Conservation (phyloP, 2,113 vertebrate species). For the Phaethon lepturus region DNA sequence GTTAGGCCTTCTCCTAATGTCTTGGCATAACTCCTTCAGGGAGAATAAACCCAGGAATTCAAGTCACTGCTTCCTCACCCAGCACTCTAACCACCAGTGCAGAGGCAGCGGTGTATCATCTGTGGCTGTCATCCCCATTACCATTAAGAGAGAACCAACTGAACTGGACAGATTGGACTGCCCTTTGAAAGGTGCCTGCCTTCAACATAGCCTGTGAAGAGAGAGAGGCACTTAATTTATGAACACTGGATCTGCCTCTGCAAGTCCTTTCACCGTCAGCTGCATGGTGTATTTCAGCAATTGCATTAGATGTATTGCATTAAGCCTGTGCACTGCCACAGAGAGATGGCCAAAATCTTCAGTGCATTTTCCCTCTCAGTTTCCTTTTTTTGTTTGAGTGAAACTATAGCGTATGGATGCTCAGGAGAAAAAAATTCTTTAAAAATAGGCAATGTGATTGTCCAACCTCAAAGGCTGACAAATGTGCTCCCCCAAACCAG, state of each 20-base stretch:
- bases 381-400: background rate
- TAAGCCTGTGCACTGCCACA: background rate
- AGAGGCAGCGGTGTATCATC: background rate
- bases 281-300: rapidly evolving
- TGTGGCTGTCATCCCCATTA: background rate
- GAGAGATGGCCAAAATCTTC: background rate
- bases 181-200: background rate
- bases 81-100: background rate
- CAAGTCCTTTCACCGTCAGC: background rate
- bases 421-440: background rate
- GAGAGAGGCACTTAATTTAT: background rate
- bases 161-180: background rate
- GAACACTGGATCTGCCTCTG: background rate
- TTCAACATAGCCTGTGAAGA: background rate
- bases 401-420: background rate
- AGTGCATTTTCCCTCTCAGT: background rate
- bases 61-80: background rate
- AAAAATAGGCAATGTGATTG: background rate
- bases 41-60: background rate
- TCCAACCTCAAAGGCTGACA: background rate
- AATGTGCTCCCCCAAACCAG: background rate
- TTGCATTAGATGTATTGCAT: background rate
- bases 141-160: background rate
- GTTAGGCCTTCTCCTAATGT: background rate
- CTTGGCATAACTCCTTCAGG: background rate